Evolutionary conservation across 2,797 vertebrate genomes (phyloP).

Genomic region (Cuniculus paca): DNA sequence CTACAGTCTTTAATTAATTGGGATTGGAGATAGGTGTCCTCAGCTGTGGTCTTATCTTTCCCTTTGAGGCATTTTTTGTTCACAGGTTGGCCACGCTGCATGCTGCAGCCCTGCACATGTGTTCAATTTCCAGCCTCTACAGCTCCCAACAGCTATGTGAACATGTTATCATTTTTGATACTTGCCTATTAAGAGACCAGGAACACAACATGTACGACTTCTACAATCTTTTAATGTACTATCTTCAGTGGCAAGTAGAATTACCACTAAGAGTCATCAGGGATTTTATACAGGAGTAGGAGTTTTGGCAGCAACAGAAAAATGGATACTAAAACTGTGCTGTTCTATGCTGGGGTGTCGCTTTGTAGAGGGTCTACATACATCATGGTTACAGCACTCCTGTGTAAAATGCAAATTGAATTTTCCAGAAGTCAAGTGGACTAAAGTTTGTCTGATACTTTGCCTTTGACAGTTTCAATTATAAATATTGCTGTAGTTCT

Average conservation of each 20-base stretch:
- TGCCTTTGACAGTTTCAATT: constrained; percentile 15
- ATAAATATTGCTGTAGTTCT: too few species aligned
- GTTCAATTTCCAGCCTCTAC: too few species aligned
- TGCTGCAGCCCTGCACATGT: too few species aligned
- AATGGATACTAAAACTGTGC: neutral
- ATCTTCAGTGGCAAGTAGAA: neutral
- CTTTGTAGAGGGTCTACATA: constrained; percentile 22
- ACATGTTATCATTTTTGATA: neutral
- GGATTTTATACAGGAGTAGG: neutral
- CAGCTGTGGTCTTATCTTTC: too few species aligned
- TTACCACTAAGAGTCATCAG: neutral
- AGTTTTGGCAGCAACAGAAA: neutral
- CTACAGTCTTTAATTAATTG: too few species aligned
- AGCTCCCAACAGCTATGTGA: too few species aligned
- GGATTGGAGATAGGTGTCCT: too few species aligned
- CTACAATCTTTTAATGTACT: neutral
- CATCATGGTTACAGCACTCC: neutral
- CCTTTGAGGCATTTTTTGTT: too few species aligned
- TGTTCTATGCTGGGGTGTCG: neutral
- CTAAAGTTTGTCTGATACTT: neutral
- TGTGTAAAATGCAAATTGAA: constrained; percentile 47
- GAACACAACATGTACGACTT: neutral
- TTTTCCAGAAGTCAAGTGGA: neutral
- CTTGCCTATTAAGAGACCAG: neutral
- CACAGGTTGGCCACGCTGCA: too few species aligned